Conservation (phyloP, 1,140 invertebrate species). For the Campoletis sonorensis region DNA sequence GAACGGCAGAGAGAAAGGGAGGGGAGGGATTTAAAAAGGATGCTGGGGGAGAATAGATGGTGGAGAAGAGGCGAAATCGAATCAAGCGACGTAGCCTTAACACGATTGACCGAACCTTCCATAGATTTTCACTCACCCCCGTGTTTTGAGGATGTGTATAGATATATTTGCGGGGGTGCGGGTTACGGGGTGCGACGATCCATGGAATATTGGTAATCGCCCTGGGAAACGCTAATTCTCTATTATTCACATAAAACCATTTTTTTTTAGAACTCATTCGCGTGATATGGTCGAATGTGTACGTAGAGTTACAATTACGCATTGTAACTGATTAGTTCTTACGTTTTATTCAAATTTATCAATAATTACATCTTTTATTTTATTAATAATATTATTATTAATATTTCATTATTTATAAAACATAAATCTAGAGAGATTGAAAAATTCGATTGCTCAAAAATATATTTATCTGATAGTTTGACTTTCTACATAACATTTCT, state of each 20-base stretch:
- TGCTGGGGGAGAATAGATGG: background rate
- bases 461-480: no score
- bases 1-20: no score
- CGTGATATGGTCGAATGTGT: no score
- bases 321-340: no score
- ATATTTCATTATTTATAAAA: no score
- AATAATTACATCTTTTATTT: no score
- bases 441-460: no score
- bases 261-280: background rate
- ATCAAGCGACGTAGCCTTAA: constrained; percentile 32
- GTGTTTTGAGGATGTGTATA: background rate
- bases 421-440: no score
- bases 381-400: no score
- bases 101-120: constrained; percentile 20
- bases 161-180: constrained; percentile 17
- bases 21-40: constrained; percentile 50
- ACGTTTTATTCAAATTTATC: no score
- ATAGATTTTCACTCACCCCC: constrained; percentile 21
- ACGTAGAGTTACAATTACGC: no score
- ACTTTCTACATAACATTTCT: no score
- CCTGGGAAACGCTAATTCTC: constrained; percentile 40
- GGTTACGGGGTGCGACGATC: constrained; percentile 25
- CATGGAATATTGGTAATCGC: constrained; percentile 27
- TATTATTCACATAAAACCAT: background rate
- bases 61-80: constrained; percentile 21